Evolutionary conservation across 1,140 invertebrate genomes (phyloP).

Genomic region (Heliconius congener): DNA sequence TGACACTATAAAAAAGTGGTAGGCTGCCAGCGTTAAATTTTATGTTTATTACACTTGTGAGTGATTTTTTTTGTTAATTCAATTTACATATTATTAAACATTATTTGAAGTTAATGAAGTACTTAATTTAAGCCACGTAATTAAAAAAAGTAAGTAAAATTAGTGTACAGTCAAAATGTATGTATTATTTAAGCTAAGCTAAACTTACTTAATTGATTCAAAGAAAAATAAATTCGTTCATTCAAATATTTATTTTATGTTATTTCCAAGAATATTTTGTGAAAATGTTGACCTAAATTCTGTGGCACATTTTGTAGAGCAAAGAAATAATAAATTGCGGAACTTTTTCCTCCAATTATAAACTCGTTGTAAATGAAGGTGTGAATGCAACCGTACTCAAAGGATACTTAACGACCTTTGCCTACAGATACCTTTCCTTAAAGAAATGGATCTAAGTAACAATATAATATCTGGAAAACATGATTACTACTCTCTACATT

Average conservation of each 20-base stretch:
- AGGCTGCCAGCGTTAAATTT: not conserved
- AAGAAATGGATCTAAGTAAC: not conserved
- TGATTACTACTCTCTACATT: not conserved
- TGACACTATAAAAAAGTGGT: slow-evolving; percentile 2
- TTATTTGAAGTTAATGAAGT: no score
- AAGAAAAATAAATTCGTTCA: not conserved
- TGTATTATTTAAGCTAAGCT: no score
- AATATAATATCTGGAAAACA: slow-evolving; percentile 5
- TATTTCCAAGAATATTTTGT: not conserved
- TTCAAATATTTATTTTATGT: not conserved
- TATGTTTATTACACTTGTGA: not conserved
- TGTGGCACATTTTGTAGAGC: not conserved
- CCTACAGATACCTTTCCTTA: not conserved
- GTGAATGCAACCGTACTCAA: slow-evolving; percentile 12
- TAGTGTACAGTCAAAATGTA: no score
- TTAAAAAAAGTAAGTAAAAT: no score
- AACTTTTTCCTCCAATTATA: slow-evolving; percentile 17
- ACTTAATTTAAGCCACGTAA: no score
- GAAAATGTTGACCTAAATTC: slow-evolving; percentile 7
- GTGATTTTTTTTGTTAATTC: not conserved
- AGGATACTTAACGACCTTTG: slow-evolving; percentile 15
- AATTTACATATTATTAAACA: not conserved
- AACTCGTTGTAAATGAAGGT: slow-evolving; percentile 12
- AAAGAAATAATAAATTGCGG: slow-evolving; percentile 9
- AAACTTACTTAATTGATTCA: not conserved